phyloP scores from a whole-genome alignment of 2,888 invertebrate genomes.

The Lepidonotus clava region DNA sequence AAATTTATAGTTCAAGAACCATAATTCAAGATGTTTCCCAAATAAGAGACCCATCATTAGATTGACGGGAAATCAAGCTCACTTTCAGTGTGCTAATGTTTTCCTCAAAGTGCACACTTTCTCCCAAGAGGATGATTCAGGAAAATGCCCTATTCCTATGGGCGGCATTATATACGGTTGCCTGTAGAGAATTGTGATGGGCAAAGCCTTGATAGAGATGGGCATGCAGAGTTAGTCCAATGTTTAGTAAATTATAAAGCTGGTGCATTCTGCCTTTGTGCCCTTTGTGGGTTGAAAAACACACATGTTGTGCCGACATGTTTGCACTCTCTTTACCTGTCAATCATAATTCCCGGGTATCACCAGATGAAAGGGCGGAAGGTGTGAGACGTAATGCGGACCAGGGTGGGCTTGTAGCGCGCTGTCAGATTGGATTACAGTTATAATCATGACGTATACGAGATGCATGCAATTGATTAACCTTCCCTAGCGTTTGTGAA shows the following conservation, averaged over 20 bases:
- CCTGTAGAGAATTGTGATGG: no score
- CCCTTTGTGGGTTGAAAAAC: background rate
- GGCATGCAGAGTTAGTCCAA: background rate
- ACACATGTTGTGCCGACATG: no score
- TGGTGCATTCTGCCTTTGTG: background rate
- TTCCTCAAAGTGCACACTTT: no score
- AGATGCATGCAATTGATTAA: background rate
- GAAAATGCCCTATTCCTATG: no score
- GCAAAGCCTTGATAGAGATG: background rate
- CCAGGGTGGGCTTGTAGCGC: background rate
- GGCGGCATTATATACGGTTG: no score
- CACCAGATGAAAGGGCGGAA: background rate
- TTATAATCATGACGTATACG: background rate
- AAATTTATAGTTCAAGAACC: no score
- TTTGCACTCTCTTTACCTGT: background rate
- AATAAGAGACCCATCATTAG: no score
- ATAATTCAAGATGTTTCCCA: no score
- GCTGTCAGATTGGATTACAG: background rate
- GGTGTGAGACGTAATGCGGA: background rate
- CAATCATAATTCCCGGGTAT: background rate
- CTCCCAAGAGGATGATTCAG: no score
- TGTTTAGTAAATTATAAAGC: background rate
- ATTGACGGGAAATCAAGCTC: no score
- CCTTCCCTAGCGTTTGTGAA: no score
- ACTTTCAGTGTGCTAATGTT: no score